Evolutionary conservation across 2,888 invertebrate genomes (phyloP), one percentile per base, ranked within the genome.

Genomic region (Mythimna vitellina): DNA sequence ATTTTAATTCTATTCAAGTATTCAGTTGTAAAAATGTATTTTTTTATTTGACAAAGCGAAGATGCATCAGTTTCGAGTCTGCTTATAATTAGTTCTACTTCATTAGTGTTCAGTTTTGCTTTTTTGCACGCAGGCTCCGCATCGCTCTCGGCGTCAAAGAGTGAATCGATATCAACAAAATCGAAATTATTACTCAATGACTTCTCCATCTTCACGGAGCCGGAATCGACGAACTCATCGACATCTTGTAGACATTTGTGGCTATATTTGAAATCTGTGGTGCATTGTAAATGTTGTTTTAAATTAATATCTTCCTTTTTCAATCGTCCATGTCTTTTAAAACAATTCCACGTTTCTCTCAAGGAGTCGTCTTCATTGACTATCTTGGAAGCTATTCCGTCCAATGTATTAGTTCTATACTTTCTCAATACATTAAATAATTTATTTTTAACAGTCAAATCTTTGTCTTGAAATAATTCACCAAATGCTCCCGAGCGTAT

Each of bases 91-190:
- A 77, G 82, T 74, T 91, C 92, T 2, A 84, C 80, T 69, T 91
- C 90, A 72, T 82, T 86, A 1, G 65, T 67, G 63, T 91, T 88
- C 2, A 92, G 71, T 88, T 94, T 95, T 1, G 86, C 80, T 86
- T 91, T 93, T 83, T 96, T 96, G 75, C 88, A 88, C 0, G 84
- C 87, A 1, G 95, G 94, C 65, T 94, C 93, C 0, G 82, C 70
- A n/a, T 90, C 91, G 68, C 82, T 89, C 56, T 90, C 91, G 29
- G 81, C 81, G 56, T 89, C 91, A 79, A 93, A 92, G 56, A 94
- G 76, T 22, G 89, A 86, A 56, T 95, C 93, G 17, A 94, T 87
- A 76, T 94, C 92, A 5, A 89, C 90, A 20, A 95, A 87, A 78
- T 95, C 94, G 70, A 95, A 94, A 83, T 93, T 92, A 65, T 86